These are phyloP conservation scores for Drosophila varians DNA, from an alignment of 1,140 invertebrate genomes.

Conservation along the genomic window DNA sequence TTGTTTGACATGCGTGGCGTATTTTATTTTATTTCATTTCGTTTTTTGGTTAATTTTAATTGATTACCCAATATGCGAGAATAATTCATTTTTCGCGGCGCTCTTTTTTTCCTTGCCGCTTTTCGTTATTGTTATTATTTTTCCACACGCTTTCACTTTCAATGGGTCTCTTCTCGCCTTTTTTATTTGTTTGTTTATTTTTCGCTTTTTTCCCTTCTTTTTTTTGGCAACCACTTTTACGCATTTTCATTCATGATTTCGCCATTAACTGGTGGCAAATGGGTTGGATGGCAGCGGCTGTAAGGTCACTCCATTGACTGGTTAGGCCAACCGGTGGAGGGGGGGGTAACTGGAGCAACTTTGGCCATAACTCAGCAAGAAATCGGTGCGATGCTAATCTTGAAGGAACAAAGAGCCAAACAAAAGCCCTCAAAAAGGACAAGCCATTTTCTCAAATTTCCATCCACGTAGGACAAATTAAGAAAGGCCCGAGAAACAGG, in stretches of 20 bases:
- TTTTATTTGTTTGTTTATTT: slow-evolving; percentile 6
- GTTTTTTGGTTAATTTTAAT: slow-evolving; percentile 80
- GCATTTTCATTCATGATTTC: slow-evolving; percentile 73
- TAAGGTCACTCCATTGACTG: slow-evolving; percentile 56
- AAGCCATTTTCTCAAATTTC: slow-evolving; percentile 21
- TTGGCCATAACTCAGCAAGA: slow-evolving; percentile 51
- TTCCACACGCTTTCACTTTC: slow-evolving; percentile 65
- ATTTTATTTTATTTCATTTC: slow-evolving; percentile 57
- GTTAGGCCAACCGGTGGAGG: neutral
- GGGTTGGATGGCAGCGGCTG: slow-evolving; percentile 1
- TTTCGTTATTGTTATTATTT: slow-evolving; percentile 55
- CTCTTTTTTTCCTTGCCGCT: slow-evolving; percentile 30
- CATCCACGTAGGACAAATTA: slow-evolving; percentile 68
- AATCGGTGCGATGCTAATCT: slow-evolving; percentile 59
- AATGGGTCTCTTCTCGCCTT: slow-evolving; percentile 4
- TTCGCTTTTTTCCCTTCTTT: slow-evolving; percentile 2
- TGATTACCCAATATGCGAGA: slow-evolving; percentile 76
- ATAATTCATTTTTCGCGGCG: slow-evolving; percentile 50
- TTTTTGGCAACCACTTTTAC: slow-evolving; percentile 40
- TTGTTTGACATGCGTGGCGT: slow-evolving; percentile 43
- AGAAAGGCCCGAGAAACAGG: slow-evolving; percentile 46
- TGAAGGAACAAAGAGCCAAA: slow-evolving; percentile 68
- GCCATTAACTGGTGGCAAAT: slow-evolving; percentile 27
- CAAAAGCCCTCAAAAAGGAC: slow-evolving; percentile 39
- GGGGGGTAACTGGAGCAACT: slow-evolving; percentile 13